Evolutionary conservation across 2,113 vertebrate genomes (phyloP), one percentile per base, ranked within the genome.

Genomic region (Campylorhamphus procurvoides): DNA sequence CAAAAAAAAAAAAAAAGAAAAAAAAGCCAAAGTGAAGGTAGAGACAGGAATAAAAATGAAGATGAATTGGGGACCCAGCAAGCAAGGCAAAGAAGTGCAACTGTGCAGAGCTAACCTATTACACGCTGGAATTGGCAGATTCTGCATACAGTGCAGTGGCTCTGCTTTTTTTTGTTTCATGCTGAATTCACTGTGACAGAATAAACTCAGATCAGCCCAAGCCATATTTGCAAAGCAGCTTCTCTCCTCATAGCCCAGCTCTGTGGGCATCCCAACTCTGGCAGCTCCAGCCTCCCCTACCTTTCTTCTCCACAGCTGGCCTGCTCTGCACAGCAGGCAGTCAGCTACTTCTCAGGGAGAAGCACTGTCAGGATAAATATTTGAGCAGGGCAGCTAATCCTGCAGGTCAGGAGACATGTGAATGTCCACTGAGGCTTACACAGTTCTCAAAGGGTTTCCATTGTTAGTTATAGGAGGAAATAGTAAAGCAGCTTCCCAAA

Each of bases 401-500:
- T 42, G 3, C 53, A 5, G 63, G 85, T 85, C 81, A 93, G 94
- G 87, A 97, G 62, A 67, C 46, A 27, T 55, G 71, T 8, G 4
- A 82, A 77, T 78, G 35, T 96, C 96, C 59, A 10, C 97, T 2
- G 0, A 79, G 91, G 90, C 90, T 92, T 35, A 7, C 81, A 50
- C 3, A 1, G 47, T 75, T 96, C 96, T 96, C 95, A 96, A 90
- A 97, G 94, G 87, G 78, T 95, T 96, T 86, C 94, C 94, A 96
- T 82, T 97, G 96, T 97, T 84, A 91, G 93, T 96, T 97, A 93
- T 35, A 58, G 91, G 75, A 88, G 84, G 94, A 97, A 97, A 85
- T 35, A 88, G 89, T 89, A 82, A 76, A 89, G 95, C 89, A 82
- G 83, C 90, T 98, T 96, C 97, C 83, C 94, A 88, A 73, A 75